Evolutionary conservation across 2,797 vertebrate genomes (phyloP).

Genomic region (Eupleurogrammus muticus): DNA sequence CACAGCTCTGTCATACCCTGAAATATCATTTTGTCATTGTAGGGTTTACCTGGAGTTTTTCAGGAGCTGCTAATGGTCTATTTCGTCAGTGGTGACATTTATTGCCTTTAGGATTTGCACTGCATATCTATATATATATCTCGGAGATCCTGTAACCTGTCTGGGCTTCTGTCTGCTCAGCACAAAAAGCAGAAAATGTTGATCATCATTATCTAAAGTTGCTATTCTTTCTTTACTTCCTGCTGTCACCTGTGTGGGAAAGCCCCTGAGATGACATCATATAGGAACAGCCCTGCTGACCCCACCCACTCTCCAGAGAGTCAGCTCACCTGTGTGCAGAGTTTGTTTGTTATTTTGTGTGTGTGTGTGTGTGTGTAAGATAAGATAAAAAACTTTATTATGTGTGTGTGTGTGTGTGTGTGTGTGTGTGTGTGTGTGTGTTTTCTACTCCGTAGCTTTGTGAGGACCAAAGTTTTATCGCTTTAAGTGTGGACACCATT

Average conservation of each 20-base stretch:
- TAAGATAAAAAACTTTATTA: no score
- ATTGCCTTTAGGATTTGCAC: not conserved
- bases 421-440: not conserved
- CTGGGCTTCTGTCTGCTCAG: not conserved
- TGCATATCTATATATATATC: not conserved
- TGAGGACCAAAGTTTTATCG: no score
- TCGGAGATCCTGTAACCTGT: not conserved
- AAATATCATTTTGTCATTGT: no score
- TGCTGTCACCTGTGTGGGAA: conserved; percentile 48
- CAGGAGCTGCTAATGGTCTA: no score
- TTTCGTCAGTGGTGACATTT: no score
- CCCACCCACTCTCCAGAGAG: not conserved
- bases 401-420: not conserved
- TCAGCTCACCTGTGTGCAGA: not conserved
- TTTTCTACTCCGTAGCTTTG: no score
- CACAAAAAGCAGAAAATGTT: conserved; percentile 35
- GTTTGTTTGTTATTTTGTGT: no score
- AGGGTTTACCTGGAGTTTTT: no score
- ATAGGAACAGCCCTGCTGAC: conserved; percentile 34
- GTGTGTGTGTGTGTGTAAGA: not conserved
- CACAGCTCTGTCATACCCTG: no score
- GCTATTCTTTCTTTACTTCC: conserved; percentile 34
- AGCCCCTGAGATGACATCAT: conserved; percentile 51
- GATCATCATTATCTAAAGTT: conserved; percentile 31
- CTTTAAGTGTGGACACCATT: no score